phyloP scores from a whole-genome alignment of 2,888 invertebrate species.

The Adelognathus sp. region DNA sequence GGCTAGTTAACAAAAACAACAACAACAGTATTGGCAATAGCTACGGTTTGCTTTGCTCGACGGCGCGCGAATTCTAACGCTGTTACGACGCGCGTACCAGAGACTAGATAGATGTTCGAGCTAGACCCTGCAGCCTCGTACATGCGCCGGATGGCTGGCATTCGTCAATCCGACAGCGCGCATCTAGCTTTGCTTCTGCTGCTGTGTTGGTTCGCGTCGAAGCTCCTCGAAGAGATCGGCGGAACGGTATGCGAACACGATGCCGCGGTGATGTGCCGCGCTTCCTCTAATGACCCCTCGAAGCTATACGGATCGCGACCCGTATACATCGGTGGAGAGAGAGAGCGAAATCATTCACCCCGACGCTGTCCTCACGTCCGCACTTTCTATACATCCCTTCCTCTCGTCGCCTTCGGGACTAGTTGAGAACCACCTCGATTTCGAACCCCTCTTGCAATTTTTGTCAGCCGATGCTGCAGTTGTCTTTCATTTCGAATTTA shows the following conservation, averaged over 20 bases:
- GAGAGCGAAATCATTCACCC: slow-evolving; percentile 63
- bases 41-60: slow-evolving; percentile 28
- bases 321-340: slow-evolving; percentile 23
- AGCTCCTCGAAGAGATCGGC: slow-evolving; percentile 43
- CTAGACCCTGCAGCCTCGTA: neutral
- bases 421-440: neutral
- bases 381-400: slow-evolving; percentile 65
- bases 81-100: slow-evolving; percentile 23
- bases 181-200: slow-evolving; percentile 53
- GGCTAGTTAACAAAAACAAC: slow-evolving; percentile 43
- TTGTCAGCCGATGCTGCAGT: neutral
- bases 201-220: neutral
- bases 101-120: slow-evolving; percentile 4
- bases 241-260: slow-evolving; percentile 37
- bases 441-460: neutral
- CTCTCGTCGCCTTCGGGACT: slow-evolving; percentile 22
- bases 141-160: slow-evolving; percentile 58
- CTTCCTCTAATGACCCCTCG: slow-evolving; percentile 73
- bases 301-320: slow-evolving; percentile 61
- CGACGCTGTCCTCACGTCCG: slow-evolving; percentile 64
- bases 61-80: slow-evolving; percentile 35
- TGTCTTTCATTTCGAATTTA: slow-evolving; percentile 20
- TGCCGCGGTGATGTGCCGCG: slow-evolving; percentile 49
- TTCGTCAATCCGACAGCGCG: slow-evolving; percentile 60
- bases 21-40: slow-evolving; percentile 25